phyloP scores from a whole-genome alignment of 2,888 invertebrate species.

The Drosophila acutilabella region DNA sequence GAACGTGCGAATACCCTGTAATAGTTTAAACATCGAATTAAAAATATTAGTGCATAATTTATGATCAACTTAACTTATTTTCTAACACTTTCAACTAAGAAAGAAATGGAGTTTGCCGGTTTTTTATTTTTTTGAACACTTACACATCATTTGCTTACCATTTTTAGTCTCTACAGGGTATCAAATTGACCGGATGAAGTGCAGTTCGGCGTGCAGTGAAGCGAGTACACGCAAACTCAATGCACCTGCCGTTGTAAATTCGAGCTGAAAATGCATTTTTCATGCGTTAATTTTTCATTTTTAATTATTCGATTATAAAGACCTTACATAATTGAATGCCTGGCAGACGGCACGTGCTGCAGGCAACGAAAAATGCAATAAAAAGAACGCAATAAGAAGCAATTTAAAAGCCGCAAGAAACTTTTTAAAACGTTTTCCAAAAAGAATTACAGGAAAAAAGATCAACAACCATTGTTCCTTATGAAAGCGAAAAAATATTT shows the following conservation, averaged over 20 bases:
- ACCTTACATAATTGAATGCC: slow-evolving; percentile 77
- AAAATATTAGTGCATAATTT: too few relatives aligned
- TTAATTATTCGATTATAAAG: slow-evolving; percentile 80
- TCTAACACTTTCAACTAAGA: too few relatives aligned
- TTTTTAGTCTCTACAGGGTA: background rate
- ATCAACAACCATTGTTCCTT: slow-evolving; percentile 16
- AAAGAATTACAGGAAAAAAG: background rate
- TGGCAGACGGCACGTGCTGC: slow-evolving; percentile 45
- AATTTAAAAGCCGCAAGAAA: slow-evolving; percentile 6
- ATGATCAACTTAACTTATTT: too few relatives aligned
- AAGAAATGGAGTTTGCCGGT: too few relatives aligned
- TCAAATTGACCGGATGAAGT: slow-evolving; percentile 22
- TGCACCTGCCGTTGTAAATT: slow-evolving; percentile 63
- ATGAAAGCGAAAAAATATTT: background rate
- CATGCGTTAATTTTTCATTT: slow-evolving; percentile 80
- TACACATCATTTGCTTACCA: too few relatives aligned
- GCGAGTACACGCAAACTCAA: slow-evolving; percentile 17
- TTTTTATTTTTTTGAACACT: too few relatives aligned
- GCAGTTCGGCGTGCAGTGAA: slow-evolving; percentile 26
- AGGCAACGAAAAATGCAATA: slow-evolving; percentile 18
- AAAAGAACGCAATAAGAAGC: slow-evolving; percentile 3
- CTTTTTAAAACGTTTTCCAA: slow-evolving; percentile 30
- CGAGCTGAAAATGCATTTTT: slow-evolving; percentile 76
- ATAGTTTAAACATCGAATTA: too few relatives aligned
- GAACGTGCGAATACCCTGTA: slow-evolving; percentile 2